phyloP scores from a whole-genome alignment of 2,888 invertebrate species.

The Nebria brevicollis region DNA sequence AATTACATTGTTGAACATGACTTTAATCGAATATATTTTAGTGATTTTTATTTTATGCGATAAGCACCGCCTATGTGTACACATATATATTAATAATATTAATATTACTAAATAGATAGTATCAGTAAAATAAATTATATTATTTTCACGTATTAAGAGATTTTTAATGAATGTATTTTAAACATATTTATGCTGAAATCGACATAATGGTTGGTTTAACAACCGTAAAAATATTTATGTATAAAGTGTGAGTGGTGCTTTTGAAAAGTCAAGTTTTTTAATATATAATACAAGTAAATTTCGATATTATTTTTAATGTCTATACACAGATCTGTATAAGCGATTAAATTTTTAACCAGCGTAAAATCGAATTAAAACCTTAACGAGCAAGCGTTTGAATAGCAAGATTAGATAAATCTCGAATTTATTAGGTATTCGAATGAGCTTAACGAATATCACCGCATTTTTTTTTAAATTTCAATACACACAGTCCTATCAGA shows the following conservation, averaged over 20 bases:
- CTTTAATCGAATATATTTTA: too few relatives aligned
- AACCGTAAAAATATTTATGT: neutral
- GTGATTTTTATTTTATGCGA: neutral
- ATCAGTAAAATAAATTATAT: conserved; percentile 30
- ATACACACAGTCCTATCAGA: conserved; percentile 34
- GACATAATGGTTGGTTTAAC: neutral
- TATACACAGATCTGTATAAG: conserved; percentile 22
- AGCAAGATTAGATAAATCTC: conserved; percentile 46
- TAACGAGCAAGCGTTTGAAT: conserved; percentile 39
- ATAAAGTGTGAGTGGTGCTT: too few relatives aligned
- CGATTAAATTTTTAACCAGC: conserved; percentile 41
- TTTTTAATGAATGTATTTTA: neutral
- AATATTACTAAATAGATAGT: conserved; percentile 42
- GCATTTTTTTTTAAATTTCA: conserved; percentile 40
- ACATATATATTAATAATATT: conserved; percentile 16
- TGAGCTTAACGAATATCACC: conserved; percentile 44
- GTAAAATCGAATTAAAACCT: conserved; percentile 44
- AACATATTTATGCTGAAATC: neutral
- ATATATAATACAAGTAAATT: too few relatives aligned
- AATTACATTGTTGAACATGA: too few relatives aligned
- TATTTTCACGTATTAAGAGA: conserved; percentile 15
- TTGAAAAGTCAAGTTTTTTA: too few relatives aligned
- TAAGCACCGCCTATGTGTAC: neutral
- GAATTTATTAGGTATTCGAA: conserved; percentile 43
- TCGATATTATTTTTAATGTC: neutral